phyloP scores from a whole-genome alignment of 2,797 vertebrate species.

The Pitangus sulphuratus region DNA sequence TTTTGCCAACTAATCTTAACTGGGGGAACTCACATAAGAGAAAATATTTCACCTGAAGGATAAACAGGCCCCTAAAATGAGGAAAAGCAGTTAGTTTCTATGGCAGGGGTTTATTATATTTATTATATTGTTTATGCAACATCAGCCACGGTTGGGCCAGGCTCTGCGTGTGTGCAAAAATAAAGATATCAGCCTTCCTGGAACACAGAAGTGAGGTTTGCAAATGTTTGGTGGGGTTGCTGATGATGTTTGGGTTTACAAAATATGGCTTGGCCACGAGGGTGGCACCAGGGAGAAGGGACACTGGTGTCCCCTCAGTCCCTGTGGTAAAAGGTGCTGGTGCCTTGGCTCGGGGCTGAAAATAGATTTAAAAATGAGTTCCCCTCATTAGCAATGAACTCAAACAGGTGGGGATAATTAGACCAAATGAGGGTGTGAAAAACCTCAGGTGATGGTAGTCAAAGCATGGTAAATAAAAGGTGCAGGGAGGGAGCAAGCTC shows the following conservation, averaged over 20 bases:
- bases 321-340: background rate
- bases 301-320: too few species aligned
- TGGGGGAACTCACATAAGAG: background rate
- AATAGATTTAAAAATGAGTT: background rate
- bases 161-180: background rate
- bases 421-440: background rate
- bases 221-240: background rate
- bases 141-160: background rate
- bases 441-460: background rate
- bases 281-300: background rate
- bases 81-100: background rate
- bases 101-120: background rate
- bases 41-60: conserved; percentile 33
- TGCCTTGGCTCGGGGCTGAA: background rate
- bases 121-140: background rate
- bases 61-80: background rate
- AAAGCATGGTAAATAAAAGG: background rate
- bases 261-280: background rate
- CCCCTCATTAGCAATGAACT: background rate
- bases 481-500: fast-evolving
- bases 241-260: background rate
- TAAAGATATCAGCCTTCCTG: background rate
- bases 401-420: background rate
- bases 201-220: background rate
- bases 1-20: conserved; percentile 15